phyloP scores from a whole-genome alignment of 1,140 invertebrate species.

The Bacillus rossius region DNA sequence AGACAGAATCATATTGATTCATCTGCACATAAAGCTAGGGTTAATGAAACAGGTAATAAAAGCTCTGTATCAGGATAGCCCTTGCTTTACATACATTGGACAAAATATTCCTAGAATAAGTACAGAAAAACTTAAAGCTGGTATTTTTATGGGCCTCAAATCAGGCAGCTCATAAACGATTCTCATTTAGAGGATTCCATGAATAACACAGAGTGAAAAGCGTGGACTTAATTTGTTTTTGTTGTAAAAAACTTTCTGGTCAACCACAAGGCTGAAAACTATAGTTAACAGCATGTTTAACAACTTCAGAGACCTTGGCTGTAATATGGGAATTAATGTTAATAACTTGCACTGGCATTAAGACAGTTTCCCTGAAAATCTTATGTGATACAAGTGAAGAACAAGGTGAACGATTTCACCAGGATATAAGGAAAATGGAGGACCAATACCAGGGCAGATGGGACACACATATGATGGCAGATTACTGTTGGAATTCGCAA shows the following conservation, averaged over 20 bases:
- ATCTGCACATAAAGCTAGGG: no score
- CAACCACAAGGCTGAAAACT: neutral
- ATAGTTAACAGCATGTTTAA: neutral
- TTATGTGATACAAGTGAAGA: constrained; percentile 29
- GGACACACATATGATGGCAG: constrained; percentile 27
- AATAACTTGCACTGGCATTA: constrained; percentile 12
- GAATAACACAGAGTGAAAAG: no score
- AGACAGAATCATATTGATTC: constrained; percentile 33
- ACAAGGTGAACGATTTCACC: constrained; percentile 32
- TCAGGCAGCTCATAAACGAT: no score
- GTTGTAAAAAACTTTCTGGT: neutral
- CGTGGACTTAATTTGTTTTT: no score
- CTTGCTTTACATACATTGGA: no score
- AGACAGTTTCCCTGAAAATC: constrained; percentile 30
- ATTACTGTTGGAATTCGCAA: constrained; percentile 26
- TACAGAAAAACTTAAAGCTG: no score
- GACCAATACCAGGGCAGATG: constrained; percentile 28
- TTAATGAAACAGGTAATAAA: no score
- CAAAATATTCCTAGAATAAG: no score
- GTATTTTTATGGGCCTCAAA: no score
- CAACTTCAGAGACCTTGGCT: neutral
- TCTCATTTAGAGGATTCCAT: no score
- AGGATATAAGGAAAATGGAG: constrained; percentile 31
- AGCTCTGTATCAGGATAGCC: no score
- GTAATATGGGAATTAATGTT: neutral